A percentile compares a stretch with the other conserved stretches of the same genome.
Conservation (phyloP, 2,888 invertebrate genomes). For the Pandemis heparana region DNA sequence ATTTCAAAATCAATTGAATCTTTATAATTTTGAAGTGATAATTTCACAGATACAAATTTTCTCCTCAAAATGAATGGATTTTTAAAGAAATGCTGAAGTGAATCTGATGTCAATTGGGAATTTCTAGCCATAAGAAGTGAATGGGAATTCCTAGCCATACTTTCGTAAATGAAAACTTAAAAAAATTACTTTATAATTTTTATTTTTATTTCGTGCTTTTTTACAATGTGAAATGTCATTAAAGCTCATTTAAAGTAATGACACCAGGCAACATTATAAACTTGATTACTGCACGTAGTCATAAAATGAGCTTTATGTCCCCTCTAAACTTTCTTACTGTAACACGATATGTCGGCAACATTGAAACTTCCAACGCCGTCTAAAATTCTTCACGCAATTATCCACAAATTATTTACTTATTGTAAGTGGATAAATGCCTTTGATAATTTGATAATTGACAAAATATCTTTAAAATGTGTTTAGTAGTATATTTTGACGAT, state of each 20-base stretch:
- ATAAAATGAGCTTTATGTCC: conserved; percentile 47
- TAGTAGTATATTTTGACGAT: too few relatives aligned
- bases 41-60: too few relatives aligned
- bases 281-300: conserved; percentile 47
- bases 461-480: background rate
- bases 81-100: too few relatives aligned
- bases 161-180: background rate
- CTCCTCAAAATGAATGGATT: too few relatives aligned
- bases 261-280: conserved; percentile 43
- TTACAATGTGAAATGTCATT: conserved; percentile 22
- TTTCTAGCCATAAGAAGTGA: too few relatives aligned
- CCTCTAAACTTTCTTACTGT: conserved; percentile 38
- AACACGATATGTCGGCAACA: conserved; percentile 43
- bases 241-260: conserved; percentile 38
- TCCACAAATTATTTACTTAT: conserved; percentile 14
- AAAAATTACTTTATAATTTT: background rate
- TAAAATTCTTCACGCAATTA: conserved; percentile 34
- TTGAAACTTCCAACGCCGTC: conserved; percentile 52
- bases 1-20: too few relatives aligned
- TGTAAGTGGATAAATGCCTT: conserved; percentile 30
- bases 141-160: too few relatives aligned
- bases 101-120: too few relatives aligned
- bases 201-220: background rate
- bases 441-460: background rate
- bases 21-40: too few relatives aligned